Base-by-base conservation (phyloP, 92 coral and sea anemone species). In the Parazoanthus swiftii region DNA sequence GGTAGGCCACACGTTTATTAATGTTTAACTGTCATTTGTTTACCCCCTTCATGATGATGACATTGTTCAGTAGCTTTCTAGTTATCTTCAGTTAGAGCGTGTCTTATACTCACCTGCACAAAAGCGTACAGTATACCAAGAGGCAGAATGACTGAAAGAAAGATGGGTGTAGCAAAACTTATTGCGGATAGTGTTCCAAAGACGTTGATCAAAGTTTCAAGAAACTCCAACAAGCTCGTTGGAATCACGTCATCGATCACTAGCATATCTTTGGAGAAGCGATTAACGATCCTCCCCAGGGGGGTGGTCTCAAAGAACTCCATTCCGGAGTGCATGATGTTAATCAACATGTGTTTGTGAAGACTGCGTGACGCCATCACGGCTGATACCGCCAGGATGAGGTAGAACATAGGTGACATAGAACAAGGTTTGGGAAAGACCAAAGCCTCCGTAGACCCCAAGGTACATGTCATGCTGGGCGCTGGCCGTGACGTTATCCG, bases 141-240 rank as follows among this genome's bases (percentile, higher is more conserved):
- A 0, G 98, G 98, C 21, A 95, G 86, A 14, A 94, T 65, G 70
- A 94, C 95, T 18, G 88, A 67, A 25, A 96, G 92, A 75, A 96
- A 96, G 36, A 93, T 48, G 26, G 98, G 98, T 25, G 98, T 96
- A 26, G 98, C 95, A 87, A 88, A 96, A 78, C 94, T 79, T 33
- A 96, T 95, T 4, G 89, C 92, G 43, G 92, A 93, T 36, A 96
- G 33, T 29, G 94, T 90, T 6, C 95, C 94, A 63, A 94, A 42
- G 20, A 94, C 93, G 50, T 81, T 89, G 68, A 91, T 86, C 11
- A 88, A 90, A 86, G 93, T 91, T 79, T 81, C 66, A 66, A 93
- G 86, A 78, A 96, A 93, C 38, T 86, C 63, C 84, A 63, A 94
- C 50, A 44, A 75, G 79, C 21, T 75, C 39, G 3, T 35, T 11